A percentile compares a stretch with the other conserved stretches of the same genome.
phyloP scores from a whole-genome alignment of 2,888 invertebrate species.

The Eustalomyia histrio region DNA sequence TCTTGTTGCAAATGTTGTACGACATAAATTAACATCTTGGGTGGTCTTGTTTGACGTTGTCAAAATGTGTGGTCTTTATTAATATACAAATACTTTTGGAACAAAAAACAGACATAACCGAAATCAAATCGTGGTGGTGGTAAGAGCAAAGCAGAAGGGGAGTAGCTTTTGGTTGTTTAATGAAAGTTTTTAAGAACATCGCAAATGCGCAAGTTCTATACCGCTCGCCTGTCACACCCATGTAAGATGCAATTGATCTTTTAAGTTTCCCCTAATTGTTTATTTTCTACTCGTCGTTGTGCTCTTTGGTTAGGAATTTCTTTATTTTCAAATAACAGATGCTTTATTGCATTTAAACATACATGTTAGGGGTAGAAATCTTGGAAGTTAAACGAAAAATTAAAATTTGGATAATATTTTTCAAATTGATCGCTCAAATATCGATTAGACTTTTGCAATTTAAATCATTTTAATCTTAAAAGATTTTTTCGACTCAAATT shows the following conservation, averaged over 20 bases:
- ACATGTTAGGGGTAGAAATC: no score
- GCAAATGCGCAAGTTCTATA: slow-evolving; percentile 25
- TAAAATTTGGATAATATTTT: no score
- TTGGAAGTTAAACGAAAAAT: no score
- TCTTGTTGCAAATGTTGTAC: slow-evolving; percentile 64
- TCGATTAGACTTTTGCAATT: no score
- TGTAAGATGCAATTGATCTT: slow-evolving; percentile 52
- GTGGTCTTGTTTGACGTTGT: slow-evolving; percentile 77
- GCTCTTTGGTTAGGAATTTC: slow-evolving; percentile 4
- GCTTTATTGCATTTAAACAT: no score
- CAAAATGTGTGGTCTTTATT: slow-evolving; percentile 80
- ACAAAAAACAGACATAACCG: neutral
- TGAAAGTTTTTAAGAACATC: neutral
- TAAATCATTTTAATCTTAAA: no score
- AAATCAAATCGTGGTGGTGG: neutral
- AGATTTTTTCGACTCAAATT: no score
- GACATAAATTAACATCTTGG: slow-evolving; percentile 73
- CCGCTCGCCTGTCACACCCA: slow-evolving; percentile 50
- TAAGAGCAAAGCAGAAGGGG: neutral
- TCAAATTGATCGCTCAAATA: no score
- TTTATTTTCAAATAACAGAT: neutral
- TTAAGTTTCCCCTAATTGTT: slow-evolving; percentile 56
- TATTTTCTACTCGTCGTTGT: slow-evolving; percentile 8
- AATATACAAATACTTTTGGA: slow-evolving; percentile 68
- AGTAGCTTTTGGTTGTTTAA: neutral